A percentile compares a stretch with the other conserved stretches of the same genome.
These are phyloP conservation scores for Eubasilissa regina DNA, from an alignment of 1,140 invertebrate genomes.

Conservation along the genomic window DNA sequence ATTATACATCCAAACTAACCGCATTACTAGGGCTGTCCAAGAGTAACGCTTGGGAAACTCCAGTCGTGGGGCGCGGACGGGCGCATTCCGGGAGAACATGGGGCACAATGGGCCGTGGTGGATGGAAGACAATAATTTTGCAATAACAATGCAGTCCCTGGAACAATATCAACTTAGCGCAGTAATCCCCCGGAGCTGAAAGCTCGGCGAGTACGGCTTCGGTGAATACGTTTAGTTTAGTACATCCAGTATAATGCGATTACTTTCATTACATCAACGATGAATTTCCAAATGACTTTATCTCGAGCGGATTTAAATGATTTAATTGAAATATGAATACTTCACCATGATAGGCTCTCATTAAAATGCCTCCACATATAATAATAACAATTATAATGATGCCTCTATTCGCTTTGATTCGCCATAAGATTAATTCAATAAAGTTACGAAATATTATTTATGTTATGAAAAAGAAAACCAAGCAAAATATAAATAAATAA, in stretches of 20 bases:
- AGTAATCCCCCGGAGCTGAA: slow-evolving; percentile 46
- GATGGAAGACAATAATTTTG: slow-evolving; percentile 59
- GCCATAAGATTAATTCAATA: no score
- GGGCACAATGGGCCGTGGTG: slow-evolving; percentile 49
- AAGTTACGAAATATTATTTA: no score
- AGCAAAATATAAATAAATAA: no score
- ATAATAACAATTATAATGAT: no score
- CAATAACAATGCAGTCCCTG: slow-evolving; percentile 59
- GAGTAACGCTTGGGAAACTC: slow-evolving; percentile 2
- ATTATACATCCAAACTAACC: not conserved
- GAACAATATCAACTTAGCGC: slow-evolving; percentile 59
- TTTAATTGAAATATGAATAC: no score
- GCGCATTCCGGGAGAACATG: not conserved
- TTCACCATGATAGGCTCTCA: no score
- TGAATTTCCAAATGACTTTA: not conserved
- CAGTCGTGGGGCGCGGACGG: no score
- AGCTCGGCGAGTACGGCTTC: slow-evolving; percentile 5
- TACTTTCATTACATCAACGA: slow-evolving; percentile 14
- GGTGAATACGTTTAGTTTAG: slow-evolving; percentile 19
- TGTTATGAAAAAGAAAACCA: no score
- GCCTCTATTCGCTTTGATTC: no score
- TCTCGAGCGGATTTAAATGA: not conserved
- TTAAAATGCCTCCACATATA: no score
- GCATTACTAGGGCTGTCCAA: not conserved
- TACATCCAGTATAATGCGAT: not conserved